A percentile compares a stretch with the other conserved stretches of the same genome.
phyloP scores from a whole-genome alignment of 2,113 vertebrate genomes.

The Paratilapia polleni region DNA sequence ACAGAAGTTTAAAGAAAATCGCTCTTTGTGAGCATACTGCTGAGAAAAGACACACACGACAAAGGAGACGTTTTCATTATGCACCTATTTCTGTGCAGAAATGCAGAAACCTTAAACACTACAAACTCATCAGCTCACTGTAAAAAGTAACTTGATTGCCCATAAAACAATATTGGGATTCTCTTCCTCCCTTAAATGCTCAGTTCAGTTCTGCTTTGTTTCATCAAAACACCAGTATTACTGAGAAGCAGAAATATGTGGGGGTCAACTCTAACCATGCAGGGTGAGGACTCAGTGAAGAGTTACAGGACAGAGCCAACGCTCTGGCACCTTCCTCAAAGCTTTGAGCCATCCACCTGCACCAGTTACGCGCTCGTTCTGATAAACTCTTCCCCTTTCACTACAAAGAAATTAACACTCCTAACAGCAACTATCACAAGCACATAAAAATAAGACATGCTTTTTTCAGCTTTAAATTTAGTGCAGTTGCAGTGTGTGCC shows the following conservation, averaged over 20 bases:
- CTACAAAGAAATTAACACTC: constrained; percentile 1
- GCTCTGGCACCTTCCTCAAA: background rate
- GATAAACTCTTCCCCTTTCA: background rate
- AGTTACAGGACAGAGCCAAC: background rate
- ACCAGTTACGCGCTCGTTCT: background rate
- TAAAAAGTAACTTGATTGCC: too few relatives aligned
- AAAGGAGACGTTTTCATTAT: too few relatives aligned
- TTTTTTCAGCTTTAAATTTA: background rate
- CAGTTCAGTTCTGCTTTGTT: background rate
- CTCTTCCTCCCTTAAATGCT: background rate
- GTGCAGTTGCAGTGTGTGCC: background rate
- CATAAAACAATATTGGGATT: too few relatives aligned
- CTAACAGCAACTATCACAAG: background rate
- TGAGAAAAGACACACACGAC: too few relatives aligned
- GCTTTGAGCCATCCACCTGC: background rate
- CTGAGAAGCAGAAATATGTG: background rate
- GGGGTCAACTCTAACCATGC: background rate
- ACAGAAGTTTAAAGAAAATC: too few relatives aligned
- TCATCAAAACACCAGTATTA: background rate
- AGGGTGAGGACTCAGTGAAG: background rate
- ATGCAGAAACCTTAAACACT: too few relatives aligned
- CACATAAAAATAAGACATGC: background rate
- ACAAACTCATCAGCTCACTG: too few relatives aligned
- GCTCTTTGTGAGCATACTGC: too few relatives aligned
- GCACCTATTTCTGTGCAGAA: too few relatives aligned